Percentiles rank a stretch among this genome's conserved stretches.
phyloP scores from a whole-genome alignment of 2,888 invertebrate genomes.

The Caradrina clavipalpis region DNA sequence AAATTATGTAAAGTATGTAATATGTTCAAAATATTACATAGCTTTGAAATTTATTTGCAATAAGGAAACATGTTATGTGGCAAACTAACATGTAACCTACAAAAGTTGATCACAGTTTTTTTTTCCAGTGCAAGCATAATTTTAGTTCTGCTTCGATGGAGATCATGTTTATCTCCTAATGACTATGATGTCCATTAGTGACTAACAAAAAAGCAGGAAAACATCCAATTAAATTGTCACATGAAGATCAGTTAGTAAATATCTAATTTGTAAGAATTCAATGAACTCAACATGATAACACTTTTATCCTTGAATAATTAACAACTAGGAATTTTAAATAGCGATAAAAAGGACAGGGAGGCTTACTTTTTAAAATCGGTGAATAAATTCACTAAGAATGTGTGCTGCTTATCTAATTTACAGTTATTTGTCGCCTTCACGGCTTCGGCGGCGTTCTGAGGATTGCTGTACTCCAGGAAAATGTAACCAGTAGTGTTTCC shows the following conservation, averaged over 20 bases:
- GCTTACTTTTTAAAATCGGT: conserved; percentile 98
- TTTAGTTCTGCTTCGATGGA: not conserved
- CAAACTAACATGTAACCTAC: not conserved
- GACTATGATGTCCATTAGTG: not conserved
- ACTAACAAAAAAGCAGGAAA: conserved; percentile 3
- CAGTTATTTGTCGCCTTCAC: conserved; percentile 97
- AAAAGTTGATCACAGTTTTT: not conserved
- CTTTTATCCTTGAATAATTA: not conserved
- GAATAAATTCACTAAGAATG: conserved; percentile 98
- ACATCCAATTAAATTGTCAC: not conserved
- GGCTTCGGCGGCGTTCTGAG: conserved; percentile 96
- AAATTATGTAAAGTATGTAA: not conserved
- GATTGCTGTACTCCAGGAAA: conserved; percentile 97
- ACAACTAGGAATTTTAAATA: not conserved
- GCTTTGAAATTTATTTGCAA: not conserved
- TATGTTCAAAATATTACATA: not conserved
- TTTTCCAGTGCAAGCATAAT: not conserved
- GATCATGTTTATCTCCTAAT: not conserved
- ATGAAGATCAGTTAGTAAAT: not conserved
- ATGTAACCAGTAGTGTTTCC: conserved; percentile 98
- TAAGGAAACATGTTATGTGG: conserved; percentile 8
- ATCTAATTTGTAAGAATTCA: not conserved
- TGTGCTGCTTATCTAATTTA: conserved; percentile 98
- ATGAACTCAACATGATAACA: conserved; percentile 21
- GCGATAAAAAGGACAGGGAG: not conserved